Evolutionary conservation across 2,797 vertebrate species (phyloP).

Genomic region (Rachycentron canadum): DNA sequence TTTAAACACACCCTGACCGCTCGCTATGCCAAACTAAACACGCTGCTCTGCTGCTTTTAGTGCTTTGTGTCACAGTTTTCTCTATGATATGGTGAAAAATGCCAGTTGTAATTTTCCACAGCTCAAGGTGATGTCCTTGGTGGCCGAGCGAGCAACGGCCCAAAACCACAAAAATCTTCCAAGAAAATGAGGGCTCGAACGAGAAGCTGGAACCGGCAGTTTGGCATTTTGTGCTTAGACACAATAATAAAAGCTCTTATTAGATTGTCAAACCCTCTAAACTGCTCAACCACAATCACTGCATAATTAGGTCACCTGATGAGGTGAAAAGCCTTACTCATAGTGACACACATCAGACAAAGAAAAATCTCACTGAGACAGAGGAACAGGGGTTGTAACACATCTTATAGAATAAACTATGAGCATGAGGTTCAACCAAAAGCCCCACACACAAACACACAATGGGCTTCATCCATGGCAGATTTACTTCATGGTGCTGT

Average conservation of each 20-base stretch:
- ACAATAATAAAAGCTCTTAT: background rate
- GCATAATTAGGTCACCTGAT: background rate
- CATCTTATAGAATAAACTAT: too few species aligned
- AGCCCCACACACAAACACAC: background rate
- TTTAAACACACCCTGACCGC: background rate
- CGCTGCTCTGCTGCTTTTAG: background rate
- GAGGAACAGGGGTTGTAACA: background rate
- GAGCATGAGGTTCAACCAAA: too few species aligned
- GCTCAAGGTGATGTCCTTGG: too few species aligned
- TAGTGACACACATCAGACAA: background rate
- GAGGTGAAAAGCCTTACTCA: background rate
- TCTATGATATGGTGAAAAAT: background rate
- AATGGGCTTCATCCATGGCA: background rate
- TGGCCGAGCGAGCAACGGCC: background rate
- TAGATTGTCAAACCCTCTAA: background rate
- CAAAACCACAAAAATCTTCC: too few species aligned
- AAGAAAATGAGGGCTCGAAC: too few species aligned
- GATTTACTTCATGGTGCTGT: too few species aligned
- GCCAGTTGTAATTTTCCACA: background rate
- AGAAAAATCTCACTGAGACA: background rate
- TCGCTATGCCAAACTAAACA: background rate
- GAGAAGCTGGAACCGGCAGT: background rate
- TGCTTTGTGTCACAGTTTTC: background rate
- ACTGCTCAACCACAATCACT: background rate
- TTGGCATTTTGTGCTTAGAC: background rate